Conservation (phyloP, 2,888 invertebrate species). For the Spisula subtruncata region DNA sequence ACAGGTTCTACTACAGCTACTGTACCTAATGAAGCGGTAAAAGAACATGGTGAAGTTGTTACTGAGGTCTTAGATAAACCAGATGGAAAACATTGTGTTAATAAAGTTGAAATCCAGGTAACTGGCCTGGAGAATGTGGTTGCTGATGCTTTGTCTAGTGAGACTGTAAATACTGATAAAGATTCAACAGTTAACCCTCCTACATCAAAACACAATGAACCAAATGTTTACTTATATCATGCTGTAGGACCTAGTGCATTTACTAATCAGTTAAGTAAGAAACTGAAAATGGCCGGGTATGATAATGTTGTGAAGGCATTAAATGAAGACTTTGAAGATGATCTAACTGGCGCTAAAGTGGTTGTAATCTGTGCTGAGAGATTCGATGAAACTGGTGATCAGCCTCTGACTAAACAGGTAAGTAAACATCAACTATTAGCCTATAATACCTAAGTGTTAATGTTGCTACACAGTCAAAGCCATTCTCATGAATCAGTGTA, state of each 20-base stretch:
- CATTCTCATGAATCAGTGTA: too few relatives aligned
- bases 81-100: background rate
- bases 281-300: constrained; percentile 52
- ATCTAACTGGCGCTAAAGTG: constrained; percentile 45
- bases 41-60: background rate
- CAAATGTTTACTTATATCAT: constrained; percentile 8
- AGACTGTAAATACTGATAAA: background rate
- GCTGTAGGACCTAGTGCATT: background rate
- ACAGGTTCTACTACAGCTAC: too few relatives aligned
- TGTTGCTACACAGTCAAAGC: too few relatives aligned
- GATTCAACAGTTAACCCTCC: background rate
- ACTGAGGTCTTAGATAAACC: background rate
- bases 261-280: constrained; percentile 29
- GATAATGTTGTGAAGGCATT: constrained; percentile 31
- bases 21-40: background rate
- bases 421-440: background rate
- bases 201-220: background rate
- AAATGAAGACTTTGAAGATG: background rate
- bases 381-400: background rate
- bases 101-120: background rate
- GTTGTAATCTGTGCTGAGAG: constrained; percentile 49
- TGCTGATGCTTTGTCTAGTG: background rate
- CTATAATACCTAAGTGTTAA: too few relatives aligned
- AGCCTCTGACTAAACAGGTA: constrained; percentile 4
- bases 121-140: background rate